Evolutionary conservation across 2,797 vertebrate species (phyloP), one percentile per base, ranked within the genome.

Genomic region (Menidia menidia): DNA sequence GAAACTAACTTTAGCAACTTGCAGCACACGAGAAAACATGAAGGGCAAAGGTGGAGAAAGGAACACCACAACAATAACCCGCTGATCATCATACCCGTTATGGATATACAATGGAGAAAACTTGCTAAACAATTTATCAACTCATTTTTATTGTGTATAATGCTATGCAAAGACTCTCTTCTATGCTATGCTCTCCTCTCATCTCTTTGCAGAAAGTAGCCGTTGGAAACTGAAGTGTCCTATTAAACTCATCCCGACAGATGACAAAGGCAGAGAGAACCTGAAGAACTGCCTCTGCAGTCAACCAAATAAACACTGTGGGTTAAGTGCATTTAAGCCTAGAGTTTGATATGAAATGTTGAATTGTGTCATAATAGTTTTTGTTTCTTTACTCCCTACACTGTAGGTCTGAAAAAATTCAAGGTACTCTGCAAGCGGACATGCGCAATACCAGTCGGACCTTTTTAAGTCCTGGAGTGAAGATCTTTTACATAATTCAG

Each of bases 261-360:
- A n/a, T 12, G 0, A 0, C 0, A 0, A 2, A 0, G 30, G 52
- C 50, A 30, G 6, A 18, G 5, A 1, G 1, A 2, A 47, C 0
- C 25, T 82, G 70, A 3, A 65, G 1, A 67, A 58, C 16, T 91
- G 88, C 45, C 0, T 77, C 52, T 92, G 92, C 84, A 73, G 55
- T 47, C 60, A 61, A 50, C 14, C 0, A 19, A 19, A 53, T 11
- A 11, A n/a, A 1, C 3, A 16, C 30, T 75, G 91, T 92, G 62
- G 85, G 88, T 89, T 56, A 56, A 45, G 19, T 8, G 9, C 15
- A 25, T 6, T 13, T 25, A 4, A 50, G 8, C 62, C 16, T 45
- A 52, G 19, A 12, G 58, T 42, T 55, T 70, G 31, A 4, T 13
- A 31, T 3, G 55, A 39, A 9, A 55, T 44, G 6, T 15, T 48